Base-by-base conservation (phyloP, 2,113 vertebrate species). In the Seriola quinqueradiata region DNA sequence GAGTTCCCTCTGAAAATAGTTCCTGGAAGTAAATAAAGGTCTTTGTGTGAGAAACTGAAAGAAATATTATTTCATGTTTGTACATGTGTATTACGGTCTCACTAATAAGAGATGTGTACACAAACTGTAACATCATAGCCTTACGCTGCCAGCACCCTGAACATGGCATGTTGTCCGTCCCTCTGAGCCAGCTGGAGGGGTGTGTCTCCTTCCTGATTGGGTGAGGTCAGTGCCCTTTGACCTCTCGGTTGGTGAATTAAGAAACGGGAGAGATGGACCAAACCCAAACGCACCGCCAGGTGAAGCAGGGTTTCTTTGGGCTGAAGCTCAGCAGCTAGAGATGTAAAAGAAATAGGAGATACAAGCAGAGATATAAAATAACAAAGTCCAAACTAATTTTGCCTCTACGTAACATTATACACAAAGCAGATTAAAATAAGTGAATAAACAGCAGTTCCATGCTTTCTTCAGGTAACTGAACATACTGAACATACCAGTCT, bases 291-390 rank as follows among this genome's bases (percentile, higher is more conserved):
- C 83, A 94, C 92, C 1, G 95, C 90, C 38, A 97, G 79, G 54
- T 97, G 96, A 12, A 97, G 94, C 61, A 97, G 94, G 23, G 95
- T 94, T 89, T 97, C 96, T 86, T 90, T 96, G 65, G 81, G 87
- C 4, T 89, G 90, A 63, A 72, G 75, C 2, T 93, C 96, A 95
- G 87, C 60, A 36, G n/a, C 92, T 91, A 66, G 3, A 67, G 11
- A 28, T 17, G 65, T 5, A 59, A 14, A 16, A 28, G 6, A 70
- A 46, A 46, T 8, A 10, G 9, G 19, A 25, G 52, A 25, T 38
- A 38, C 32, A n/a, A 52, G 17, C 46, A 57, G 21, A 54, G 8
- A 28, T 28, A 28, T 28, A 28, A 28, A 28, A 28, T 28, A 28
- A 28, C 44, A 46, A 4, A 46, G 44, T 54, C 10, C 3, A 54